Evolutionary conservation across 2,797 vertebrate genomes (phyloP).

Genomic region (Halcyon chelicuti): DNA sequence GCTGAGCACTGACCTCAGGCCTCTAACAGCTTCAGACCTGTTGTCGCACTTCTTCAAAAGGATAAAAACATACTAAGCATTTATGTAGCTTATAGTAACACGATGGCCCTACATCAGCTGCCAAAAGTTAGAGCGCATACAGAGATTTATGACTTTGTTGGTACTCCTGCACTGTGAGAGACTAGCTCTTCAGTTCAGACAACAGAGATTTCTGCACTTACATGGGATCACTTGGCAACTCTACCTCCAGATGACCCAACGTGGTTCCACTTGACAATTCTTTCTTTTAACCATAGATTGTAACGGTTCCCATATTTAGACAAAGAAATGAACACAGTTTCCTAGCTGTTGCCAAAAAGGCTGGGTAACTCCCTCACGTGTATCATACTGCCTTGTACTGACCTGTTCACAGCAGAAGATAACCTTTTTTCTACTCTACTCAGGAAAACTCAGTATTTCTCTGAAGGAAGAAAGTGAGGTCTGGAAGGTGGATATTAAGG

Average conservation of each 20-base stretch:
- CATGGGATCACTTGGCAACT: background rate
- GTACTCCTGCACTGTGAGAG: background rate
- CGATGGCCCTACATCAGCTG: background rate
- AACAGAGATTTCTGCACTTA: background rate
- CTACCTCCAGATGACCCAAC: background rate
- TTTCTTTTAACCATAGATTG: background rate
- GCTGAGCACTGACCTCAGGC: slow-evolving; percentile 23
- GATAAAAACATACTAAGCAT: slow-evolving; percentile 1
- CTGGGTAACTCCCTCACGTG: background rate
- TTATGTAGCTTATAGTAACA: background rate
- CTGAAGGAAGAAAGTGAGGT: background rate
- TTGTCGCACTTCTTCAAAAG: slow-evolving; percentile 3
- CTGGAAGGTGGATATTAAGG: background rate
- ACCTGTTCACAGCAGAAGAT: background rate
- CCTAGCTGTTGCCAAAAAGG: background rate
- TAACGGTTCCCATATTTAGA: background rate
- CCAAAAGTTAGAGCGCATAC: background rate
- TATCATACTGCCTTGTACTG: background rate
- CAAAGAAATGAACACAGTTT: background rate
- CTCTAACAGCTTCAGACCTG: background rate
- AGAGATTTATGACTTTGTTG: background rate
- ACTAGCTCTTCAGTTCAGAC: background rate
- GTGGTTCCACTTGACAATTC: background rate
- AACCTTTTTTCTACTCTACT: background rate
- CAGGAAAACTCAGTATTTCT: background rate